Conservation (phyloP, 2,888 invertebrate genomes). For the Cenopis cana region DNA sequence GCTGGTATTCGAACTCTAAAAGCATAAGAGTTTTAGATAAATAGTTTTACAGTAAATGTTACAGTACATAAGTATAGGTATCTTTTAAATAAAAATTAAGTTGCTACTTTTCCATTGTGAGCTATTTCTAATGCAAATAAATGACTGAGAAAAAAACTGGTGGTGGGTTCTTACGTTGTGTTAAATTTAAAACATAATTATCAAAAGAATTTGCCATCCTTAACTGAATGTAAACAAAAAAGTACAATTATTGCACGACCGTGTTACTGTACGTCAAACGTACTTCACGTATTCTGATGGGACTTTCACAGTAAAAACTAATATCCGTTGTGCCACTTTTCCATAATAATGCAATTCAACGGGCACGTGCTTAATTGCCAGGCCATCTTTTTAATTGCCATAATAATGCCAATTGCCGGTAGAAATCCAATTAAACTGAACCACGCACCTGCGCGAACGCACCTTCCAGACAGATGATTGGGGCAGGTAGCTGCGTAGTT, state of each 20-base stretch:
- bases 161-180: no score
- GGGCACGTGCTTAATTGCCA: constrained; percentile 17
- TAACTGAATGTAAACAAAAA: neutral
- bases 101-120: no score
- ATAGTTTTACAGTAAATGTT: no score
- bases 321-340: constrained; percentile 30
- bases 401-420: constrained; percentile 43
- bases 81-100: no score
- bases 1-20: no score
- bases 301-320: constrained; percentile 20
- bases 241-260: constrained; percentile 1
- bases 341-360: constrained; percentile 20
- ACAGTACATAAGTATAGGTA: no score
- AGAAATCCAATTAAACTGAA: constrained; percentile 49
- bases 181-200: neutral
- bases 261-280: neutral
- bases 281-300: constrained; percentile 5
- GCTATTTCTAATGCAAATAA: no score
- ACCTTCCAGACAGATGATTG: constrained; percentile 60
- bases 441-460: constrained; percentile 58
- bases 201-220: neutral
- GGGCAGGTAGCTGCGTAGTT: constrained; percentile 30
- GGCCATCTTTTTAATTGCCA: constrained; percentile 31
- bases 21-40: no score
- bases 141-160: no score